A percentile compares a stretch with the other conserved stretches of the same genome.
phyloP scores from a whole-genome alignment of 2,888 invertebrate genomes.

The Apocheima hispidaria region DNA sequence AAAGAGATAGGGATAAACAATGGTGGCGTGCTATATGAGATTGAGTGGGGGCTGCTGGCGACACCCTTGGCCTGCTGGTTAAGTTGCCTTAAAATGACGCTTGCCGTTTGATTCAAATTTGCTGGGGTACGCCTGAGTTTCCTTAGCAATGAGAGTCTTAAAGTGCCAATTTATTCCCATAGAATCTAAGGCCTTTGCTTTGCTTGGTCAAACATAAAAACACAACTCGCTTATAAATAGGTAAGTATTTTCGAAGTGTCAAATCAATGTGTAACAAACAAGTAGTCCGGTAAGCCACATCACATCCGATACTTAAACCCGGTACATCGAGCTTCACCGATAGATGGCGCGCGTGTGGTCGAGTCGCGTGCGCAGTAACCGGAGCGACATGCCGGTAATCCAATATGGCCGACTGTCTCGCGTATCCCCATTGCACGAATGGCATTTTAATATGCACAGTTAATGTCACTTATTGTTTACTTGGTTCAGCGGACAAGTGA shows the following conservation, averaged over 20 bases:
- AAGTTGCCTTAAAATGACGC: too few relatives aligned
- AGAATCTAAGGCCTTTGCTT: too few relatives aligned
- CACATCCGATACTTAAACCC: slow-evolving; percentile 64
- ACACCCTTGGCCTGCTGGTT: too few relatives aligned
- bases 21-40: too few relatives aligned
- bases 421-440: slow-evolving; percentile 81
- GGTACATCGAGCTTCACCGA: slow-evolving; percentile 37
- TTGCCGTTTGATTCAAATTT: too few relatives aligned
- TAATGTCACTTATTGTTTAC: slow-evolving; percentile 84
- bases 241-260: slow-evolving; percentile 37
- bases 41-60: too few relatives aligned
- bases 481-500: slow-evolving; percentile 68
- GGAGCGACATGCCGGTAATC: slow-evolving; percentile 84
- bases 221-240: neutral
- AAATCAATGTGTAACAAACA: slow-evolving; percentile 52
- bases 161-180: too few relatives aligned
- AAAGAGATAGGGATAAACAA: too few relatives aligned
- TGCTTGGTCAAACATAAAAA: too few relatives aligned
- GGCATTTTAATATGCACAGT: slow-evolving; percentile 81
- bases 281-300: slow-evolving; percentile 62
- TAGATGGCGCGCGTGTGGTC: slow-evolving; percentile 85
- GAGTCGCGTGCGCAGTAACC: slow-evolving; percentile 84
- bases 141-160: too few relatives aligned
- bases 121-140: too few relatives aligned
- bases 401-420: slow-evolving; percentile 81